Conservation (phyloP, 2,888 invertebrate genomes). For the Sinotaia quadrata region DNA sequence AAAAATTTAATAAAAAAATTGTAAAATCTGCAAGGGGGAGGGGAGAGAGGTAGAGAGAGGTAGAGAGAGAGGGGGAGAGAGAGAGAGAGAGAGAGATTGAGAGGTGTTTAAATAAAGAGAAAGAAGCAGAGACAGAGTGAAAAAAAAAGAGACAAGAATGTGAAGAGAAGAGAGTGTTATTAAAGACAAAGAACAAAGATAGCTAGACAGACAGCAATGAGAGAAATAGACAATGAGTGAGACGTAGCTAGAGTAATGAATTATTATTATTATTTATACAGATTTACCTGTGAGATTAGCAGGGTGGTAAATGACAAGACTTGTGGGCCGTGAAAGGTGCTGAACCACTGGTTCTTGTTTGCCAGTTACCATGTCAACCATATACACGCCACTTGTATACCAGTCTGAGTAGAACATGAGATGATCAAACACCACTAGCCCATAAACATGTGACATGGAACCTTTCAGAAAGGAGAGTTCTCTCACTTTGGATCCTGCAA, state of each 20-base stretch:
- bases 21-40: too few relatives aligned
- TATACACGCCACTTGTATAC: slow-evolving; percentile 47
- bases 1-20: too few relatives aligned
- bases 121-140: not conserved
- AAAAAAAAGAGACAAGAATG: not conserved
- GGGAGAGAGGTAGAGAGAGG: not conserved
- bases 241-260: not conserved
- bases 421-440: slow-evolving; percentile 48
- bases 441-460: slow-evolving; percentile 47
- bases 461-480: slow-evolving; percentile 46
- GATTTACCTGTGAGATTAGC: slow-evolving; percentile 43
- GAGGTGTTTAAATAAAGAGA: not conserved
- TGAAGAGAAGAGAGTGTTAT: too few relatives aligned
- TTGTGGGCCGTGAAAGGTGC: slow-evolving; percentile 52
- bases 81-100: not conserved
- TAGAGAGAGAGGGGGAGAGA: not conserved
- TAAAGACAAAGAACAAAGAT: not conserved
- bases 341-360: slow-evolving; percentile 43
- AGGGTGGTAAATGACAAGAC: slow-evolving; percentile 53
- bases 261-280: not conserved
- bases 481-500: slow-evolving; percentile 10
- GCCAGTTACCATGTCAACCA: slow-evolving; percentile 54
- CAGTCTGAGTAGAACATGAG: slow-evolving; percentile 56
- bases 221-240: not conserved
- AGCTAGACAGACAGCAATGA: not conserved